A percentile compares a stretch with the other conserved stretches of the same genome.
These are phyloP conservation scores for Megaustenia siamemsis DNA, from an alignment of 2,888 invertebrate genomes.

Conservation along the genomic window DNA sequence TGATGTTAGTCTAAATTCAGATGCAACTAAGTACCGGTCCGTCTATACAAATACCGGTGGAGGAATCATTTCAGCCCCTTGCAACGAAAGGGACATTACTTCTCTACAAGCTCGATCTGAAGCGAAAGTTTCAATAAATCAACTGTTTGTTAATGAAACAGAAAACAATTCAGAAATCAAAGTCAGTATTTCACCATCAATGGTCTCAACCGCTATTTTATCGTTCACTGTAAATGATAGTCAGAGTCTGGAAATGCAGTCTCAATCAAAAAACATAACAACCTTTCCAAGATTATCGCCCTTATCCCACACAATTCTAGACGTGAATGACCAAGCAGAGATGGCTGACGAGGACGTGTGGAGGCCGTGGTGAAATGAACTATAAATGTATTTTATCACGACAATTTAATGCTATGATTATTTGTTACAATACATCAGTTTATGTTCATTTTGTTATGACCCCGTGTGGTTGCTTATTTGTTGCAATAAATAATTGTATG, in stretches of 20 bases:
- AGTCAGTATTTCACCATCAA: not conserved
- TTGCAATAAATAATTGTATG: too few relatives aligned
- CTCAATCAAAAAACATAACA: too few relatives aligned
- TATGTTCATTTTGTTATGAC: too few relatives aligned
- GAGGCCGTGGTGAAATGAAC: conserved; percentile 26
- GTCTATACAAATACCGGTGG: too few relatives aligned
- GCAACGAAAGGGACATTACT: not conserved
- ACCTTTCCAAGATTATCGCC: not conserved
- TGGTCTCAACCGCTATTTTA: not conserved
- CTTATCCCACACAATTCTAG: not conserved
- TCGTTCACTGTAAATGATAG: not conserved
- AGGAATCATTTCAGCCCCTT: too few relatives aligned
- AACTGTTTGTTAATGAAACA: not conserved
- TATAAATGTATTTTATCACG: too few relatives aligned
- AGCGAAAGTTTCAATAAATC: not conserved
- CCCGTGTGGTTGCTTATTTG: too few relatives aligned
- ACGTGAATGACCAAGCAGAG: not conserved
- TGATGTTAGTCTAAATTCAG: too few relatives aligned
- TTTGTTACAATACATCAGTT: too few relatives aligned
- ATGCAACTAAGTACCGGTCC: too few relatives aligned
- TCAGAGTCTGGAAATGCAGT: too few relatives aligned
- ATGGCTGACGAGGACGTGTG: conserved; percentile 15
- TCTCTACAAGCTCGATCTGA: not conserved
- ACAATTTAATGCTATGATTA: too few relatives aligned
- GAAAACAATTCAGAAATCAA: not conserved